These are phyloP conservation scores for Thomomys bottae DNA, from an alignment of 2,113 vertebrate genomes.

Conservation along the genomic window DNA sequence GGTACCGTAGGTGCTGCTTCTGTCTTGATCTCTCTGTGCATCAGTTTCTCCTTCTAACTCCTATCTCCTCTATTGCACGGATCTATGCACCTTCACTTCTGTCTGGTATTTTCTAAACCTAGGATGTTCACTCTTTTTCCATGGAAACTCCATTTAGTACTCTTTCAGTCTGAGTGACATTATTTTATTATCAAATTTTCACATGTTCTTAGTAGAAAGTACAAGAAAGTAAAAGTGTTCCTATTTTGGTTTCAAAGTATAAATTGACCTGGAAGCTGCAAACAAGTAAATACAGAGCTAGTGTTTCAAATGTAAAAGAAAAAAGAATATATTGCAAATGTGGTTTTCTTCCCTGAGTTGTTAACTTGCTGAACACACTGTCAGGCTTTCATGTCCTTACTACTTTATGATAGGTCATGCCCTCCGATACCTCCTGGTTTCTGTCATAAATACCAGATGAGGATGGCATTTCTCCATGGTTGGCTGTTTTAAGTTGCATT, in stretches of 20 bases:
- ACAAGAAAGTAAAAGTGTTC: slow-evolving; percentile 13
- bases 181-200: neutral
- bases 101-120: neutral
- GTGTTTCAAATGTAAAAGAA: neutral
- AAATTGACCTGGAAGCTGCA: neutral
- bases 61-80: neutral
- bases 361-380: neutral
- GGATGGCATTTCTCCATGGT: neutral
- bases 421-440: neutral
- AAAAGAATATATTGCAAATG: neutral
- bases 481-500: slow-evolving; percentile 18
- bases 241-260: neutral
- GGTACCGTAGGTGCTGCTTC: too few relatives aligned
- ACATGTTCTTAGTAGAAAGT: neutral
- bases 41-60: too few relatives aligned
- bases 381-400: too few relatives aligned
- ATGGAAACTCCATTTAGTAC: neutral
- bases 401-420: neutral
- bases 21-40: too few relatives aligned
- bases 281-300: slow-evolving; percentile 17
- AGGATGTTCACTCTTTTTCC: neutral
- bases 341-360: neutral
- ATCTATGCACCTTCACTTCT: neutral
- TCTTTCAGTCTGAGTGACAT: neutral
- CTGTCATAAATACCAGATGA: neutral